Evolutionary conservation across 1,140 invertebrate species (phyloP), one percentile per base, ranked within the genome.

Genomic region (Calliphora vicina): DNA sequence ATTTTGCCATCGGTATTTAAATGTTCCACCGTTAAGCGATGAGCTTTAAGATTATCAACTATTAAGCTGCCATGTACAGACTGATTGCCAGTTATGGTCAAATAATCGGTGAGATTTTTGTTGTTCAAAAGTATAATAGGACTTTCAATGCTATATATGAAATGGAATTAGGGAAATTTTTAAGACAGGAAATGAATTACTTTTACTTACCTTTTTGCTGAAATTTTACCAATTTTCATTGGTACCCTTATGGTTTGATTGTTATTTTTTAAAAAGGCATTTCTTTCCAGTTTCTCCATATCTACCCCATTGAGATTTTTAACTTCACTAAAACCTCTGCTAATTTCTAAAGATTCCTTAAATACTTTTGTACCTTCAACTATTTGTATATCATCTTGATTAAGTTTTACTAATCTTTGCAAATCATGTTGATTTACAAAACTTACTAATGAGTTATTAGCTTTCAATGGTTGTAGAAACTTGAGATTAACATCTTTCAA

Each of bases 251-350:
- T 87, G 6, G 81, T 88, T 83, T 92, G 92, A 83, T 92, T 91
- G n/a, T 85, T 86, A 76, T 85, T 86, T n/a, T 87, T 88, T n/a
- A 85, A 87, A 10, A 92, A 83, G 20, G 91, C 61, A 42, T 85
- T 85, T 25, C 88, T 85, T 8, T 90, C 83, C 2, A 92, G 84
- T 9, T 87, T 81, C 57, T 87, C 83, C 82, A 92, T 87, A 45
- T 86, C 85, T 27, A 92, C 90, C 29, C 90, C 91, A 83, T 86
- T 87, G n/a, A 92, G 85, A 67, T 85, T 84, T 86, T 92, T 91
- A 4, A 87, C 81, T 42, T 90, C 86, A 10, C 86, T 85, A 17
- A 87, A 87, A 15, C 89, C 88, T 43, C 88, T 84, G 1, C 83
- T 80, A 15, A 92, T 86, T 84, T 86, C 88, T 13, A 88, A 27